A percentile compares a stretch with the other conserved stretches of the same genome.
phyloP scores from a whole-genome alignment of 2,797 vertebrate species.

The Perdix hodgsoniae region DNA sequence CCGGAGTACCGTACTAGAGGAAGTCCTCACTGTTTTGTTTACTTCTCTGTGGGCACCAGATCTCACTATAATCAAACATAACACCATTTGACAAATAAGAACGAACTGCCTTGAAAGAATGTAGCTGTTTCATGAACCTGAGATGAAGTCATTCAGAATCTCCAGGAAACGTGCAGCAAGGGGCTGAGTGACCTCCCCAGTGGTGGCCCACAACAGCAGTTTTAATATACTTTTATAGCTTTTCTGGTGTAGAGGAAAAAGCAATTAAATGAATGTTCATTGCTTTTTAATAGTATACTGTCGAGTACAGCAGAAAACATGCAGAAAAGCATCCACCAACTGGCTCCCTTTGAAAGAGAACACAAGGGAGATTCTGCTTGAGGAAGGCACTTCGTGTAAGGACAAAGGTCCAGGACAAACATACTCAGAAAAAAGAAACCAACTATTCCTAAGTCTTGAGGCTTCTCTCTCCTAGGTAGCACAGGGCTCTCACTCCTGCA shows the following conservation, averaged over 20 bases:
- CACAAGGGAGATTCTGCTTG: background rate
- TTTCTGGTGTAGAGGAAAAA: background rate
- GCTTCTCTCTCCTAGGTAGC: background rate
- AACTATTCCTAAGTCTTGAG: background rate
- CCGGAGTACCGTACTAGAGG: background rate
- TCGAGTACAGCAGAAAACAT: background rate
- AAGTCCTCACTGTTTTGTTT: background rate
- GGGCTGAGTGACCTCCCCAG: background rate
- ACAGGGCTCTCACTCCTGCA: background rate
- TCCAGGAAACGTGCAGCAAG: background rate
- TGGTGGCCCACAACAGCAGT: conserved; percentile 12
- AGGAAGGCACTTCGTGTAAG: background rate
- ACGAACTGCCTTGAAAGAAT: background rate
- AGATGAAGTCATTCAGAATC: background rate
- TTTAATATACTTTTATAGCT: background rate
- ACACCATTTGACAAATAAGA: background rate
- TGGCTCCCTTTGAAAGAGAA: background rate
- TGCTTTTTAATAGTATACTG: background rate
- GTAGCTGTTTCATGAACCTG: background rate
- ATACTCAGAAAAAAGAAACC: background rate
- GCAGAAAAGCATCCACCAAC: background rate
- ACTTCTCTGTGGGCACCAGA: background rate
- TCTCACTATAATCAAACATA: background rate
- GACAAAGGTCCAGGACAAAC: background rate
- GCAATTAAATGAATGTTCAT: background rate